These are phyloP conservation scores for Agrypnia vestita DNA, from an alignment of 1,140 invertebrate species.

Conservation along the genomic window DNA sequence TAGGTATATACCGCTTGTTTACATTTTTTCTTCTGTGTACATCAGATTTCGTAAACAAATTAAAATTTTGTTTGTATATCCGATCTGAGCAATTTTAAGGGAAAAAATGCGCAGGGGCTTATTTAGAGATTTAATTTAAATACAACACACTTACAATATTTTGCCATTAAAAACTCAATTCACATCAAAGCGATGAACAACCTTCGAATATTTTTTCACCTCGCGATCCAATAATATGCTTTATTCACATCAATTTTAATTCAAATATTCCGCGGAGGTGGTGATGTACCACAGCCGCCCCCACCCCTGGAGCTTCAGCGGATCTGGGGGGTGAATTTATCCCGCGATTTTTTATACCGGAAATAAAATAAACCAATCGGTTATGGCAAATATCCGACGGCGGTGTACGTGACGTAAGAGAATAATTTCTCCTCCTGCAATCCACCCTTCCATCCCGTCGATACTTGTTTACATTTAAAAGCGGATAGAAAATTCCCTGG, in stretches of 20 bases:
- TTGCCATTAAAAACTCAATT: background rate
- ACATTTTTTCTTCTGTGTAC: no score
- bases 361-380: slow-evolving; percentile 58
- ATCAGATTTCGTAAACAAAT: no score
- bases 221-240: slow-evolving; percentile 14
- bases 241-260: slow-evolving; percentile 41
- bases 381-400: slow-evolving; percentile 56
- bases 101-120: no score
- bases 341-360: slow-evolving; percentile 48
- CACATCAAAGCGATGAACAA: slow-evolving; percentile 35
- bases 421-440: slow-evolving; percentile 19
- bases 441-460: background rate
- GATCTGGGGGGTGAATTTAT: background rate
- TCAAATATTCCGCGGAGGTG: slow-evolving; percentile 27
- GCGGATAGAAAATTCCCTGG: slow-evolving; percentile 11
- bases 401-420: slow-evolving; percentile 38
- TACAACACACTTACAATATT: no score
- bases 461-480: slow-evolving; percentile 46
- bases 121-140: no score
- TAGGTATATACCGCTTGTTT: no score
- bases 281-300: background rate
- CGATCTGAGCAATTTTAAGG: no score
- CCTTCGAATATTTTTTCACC: slow-evolving; percentile 24
- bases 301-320: slow-evolving; percentile 3
- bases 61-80: no score